phyloP scores from a whole-genome alignment of 2,113 vertebrate species.

The Anarhynchus alexandrinus region DNA sequence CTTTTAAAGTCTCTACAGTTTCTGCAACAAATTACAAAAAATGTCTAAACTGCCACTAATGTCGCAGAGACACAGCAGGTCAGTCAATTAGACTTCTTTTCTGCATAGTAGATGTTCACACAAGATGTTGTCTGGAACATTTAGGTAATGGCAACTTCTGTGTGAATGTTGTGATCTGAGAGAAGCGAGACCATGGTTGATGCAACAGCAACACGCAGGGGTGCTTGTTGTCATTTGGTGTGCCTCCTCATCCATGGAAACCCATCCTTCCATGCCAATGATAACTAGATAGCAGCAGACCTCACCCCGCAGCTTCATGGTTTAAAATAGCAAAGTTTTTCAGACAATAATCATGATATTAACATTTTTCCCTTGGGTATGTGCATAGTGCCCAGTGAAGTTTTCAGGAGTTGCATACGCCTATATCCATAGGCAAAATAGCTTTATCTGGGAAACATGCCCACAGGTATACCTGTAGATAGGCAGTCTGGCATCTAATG shows the following conservation, averaged over 20 bases:
- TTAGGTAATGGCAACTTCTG: neutral
- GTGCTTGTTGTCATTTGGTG: slow-evolving; percentile 31
- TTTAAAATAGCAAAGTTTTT: neutral
- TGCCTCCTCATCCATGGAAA: slow-evolving; percentile 58
- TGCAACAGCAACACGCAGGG: neutral
- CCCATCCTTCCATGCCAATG: neutral
- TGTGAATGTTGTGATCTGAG: neutral
- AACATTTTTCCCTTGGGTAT: neutral
- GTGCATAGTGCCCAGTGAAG: rapidly evolving
- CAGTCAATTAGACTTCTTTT: neutral
- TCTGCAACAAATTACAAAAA: neutral
- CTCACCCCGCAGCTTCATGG: neutral
- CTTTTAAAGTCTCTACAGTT: slow-evolving; percentile 4
- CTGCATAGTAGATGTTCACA: neutral
- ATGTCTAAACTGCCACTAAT: neutral
- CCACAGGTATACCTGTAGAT: neutral
- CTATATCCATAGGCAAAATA: neutral
- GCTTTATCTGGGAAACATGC: neutral
- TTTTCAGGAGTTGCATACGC: neutral
- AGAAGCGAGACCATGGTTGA: neutral
- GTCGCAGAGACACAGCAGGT: neutral
- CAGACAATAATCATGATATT: neutral
- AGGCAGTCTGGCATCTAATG: neutral
- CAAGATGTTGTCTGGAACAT: neutral
- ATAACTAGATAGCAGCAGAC: neutral